Evolutionary conservation across 2,113 vertebrate genomes (phyloP), one percentile per base, ranked within the genome.

Genomic region (Merops nubicus): DNA sequence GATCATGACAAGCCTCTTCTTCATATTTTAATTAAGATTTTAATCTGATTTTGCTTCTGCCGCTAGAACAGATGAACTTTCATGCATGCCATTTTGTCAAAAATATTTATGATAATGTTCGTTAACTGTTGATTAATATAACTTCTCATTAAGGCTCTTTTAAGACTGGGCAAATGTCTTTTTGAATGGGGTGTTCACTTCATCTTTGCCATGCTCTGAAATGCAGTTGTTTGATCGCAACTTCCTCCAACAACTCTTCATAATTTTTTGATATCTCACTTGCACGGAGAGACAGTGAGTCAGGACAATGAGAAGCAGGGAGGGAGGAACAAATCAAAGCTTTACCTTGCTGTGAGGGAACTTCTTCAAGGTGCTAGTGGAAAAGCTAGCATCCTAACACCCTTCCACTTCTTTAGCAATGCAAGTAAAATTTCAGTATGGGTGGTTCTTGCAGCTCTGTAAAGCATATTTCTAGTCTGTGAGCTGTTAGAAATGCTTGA

Each of bases 21-120:
- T 91, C 72, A 56, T 73, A 68, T 88, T 95, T 96, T 95, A 96
- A 97, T 96, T 95, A 95, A 96, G 93, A 75, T 91, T 96, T 95
- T 95, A 92, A 85, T 95, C 87, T 94, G 85, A 81, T 96, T 92
- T 94, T 93, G 28, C 81, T 89, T 91, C 53, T 85, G 47, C 78
- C 83, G 48, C 40, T 91, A 69, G 68, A 92, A 91, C n/a, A 94
- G 83, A 85, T 82, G 94, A 93, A 91, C 78, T 87, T 96, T 82
- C 36, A 74, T 84, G 72, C 57, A 59, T 86, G 43, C 43, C n/a
- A 48, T 88, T 93, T 88, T 95, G 60, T 93, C 21, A 88, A 81
- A 94, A 95, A 79, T 82, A 88, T 77, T 91, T 92, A 93, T 94
- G 67, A 79, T 88, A 85, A 88, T 89, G 17, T 82, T 96, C 28